These are phyloP conservation scores for Melitaea athalia DNA, from an alignment of 2,888 invertebrate species.

Conservation along the genomic window DNA sequence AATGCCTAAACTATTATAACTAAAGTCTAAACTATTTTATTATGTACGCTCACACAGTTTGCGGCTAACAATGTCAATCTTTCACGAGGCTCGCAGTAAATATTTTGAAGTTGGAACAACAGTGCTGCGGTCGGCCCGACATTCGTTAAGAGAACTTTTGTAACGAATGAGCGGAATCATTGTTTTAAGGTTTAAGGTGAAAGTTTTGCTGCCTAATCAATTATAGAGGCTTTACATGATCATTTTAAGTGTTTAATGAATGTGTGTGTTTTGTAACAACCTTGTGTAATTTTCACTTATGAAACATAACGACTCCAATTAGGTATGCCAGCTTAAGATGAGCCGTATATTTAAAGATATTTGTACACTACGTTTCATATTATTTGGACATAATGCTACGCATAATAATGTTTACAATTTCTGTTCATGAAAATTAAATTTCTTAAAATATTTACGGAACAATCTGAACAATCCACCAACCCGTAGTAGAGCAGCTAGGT, in stretches of 20 bases:
- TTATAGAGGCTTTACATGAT: not conserved
- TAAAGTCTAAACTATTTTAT: not conserved
- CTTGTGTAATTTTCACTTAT: too few relatives aligned
- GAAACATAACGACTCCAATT: too few relatives aligned
- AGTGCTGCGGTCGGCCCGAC: not conserved
- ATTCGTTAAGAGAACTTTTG: not conserved
- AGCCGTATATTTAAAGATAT: too few relatives aligned
- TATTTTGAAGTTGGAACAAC: conserved; percentile 6
- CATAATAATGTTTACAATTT: too few relatives aligned
- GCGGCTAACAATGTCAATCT: conserved; percentile 12
- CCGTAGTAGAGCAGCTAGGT: too few relatives aligned
- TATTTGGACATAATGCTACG: too few relatives aligned
- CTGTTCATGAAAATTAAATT: too few relatives aligned
- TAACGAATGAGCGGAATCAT: conserved; percentile 5
- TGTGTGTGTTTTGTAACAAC: not conserved
- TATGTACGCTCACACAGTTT: not conserved
- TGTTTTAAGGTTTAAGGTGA: conserved; percentile 3
- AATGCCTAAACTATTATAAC: not conserved
- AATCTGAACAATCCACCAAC: too few relatives aligned
- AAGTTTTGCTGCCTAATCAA: not conserved
- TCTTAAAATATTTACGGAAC: too few relatives aligned
- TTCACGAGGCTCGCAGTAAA: not conserved
- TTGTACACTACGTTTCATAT: too few relatives aligned
- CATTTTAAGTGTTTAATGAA: not conserved
- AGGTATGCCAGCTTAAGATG: too few relatives aligned